A percentile compares a stretch with the other conserved stretches of the same genome.
Conservation (phyloP, 2,888 invertebrate species). For the Neoitamus cyanurus region DNA sequence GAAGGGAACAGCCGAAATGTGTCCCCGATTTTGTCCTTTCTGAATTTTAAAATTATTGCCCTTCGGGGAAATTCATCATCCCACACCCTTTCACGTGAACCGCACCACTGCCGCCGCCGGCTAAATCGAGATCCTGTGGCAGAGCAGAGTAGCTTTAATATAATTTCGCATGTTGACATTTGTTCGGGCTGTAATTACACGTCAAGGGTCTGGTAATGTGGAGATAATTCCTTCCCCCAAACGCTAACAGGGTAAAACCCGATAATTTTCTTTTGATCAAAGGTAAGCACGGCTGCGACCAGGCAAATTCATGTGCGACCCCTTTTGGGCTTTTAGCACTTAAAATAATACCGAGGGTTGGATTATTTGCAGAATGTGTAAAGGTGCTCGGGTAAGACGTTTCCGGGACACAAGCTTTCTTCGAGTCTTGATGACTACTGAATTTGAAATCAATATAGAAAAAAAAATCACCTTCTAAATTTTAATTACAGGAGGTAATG, state of each 20-base stretch:
- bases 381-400: no score
- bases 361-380: neutral
- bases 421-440: no score
- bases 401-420: no score
- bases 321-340: neutral
- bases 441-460: no score
- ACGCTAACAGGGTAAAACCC: neutral
- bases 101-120: neutral
- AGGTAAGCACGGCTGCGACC: neutral
- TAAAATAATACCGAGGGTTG: neutral
- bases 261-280: slow-evolving; percentile 41
- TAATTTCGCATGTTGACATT: slow-evolving; percentile 51
- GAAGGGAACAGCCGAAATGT: slow-evolving; percentile 27
- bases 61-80: slow-evolving; percentile 46
- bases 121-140: neutral
- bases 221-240: slow-evolving; percentile 33
- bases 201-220: slow-evolving; percentile 39
- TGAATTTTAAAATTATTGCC: slow-evolving; percentile 47
- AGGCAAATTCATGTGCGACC: neutral
- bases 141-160: slow-evolving; percentile 43
- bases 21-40: slow-evolving; percentile 30
- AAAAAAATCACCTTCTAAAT: no score
- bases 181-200: slow-evolving; percentile 48
- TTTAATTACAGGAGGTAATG: no score
- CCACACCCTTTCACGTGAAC: neutral